Conservation (phyloP, 2,888 invertebrate genomes). For the Eupithecia dodoneata region DNA sequence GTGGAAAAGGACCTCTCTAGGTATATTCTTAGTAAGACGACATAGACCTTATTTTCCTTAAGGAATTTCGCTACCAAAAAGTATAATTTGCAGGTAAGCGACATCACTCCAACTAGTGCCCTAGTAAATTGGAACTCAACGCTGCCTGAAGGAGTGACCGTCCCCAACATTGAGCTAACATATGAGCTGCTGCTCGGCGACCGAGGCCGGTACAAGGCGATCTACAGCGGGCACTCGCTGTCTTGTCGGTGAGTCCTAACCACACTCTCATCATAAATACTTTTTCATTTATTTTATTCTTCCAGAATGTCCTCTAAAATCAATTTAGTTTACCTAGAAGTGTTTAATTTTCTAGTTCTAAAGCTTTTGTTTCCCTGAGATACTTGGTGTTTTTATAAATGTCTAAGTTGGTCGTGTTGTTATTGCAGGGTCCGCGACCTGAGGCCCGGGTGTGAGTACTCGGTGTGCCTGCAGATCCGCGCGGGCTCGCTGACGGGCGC, state of each 20-base stretch:
- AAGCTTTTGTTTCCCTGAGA: not conserved
- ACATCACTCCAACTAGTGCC: conserved; percentile 93
- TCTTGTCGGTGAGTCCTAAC: conserved; percentile 85
- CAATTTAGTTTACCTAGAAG: too few species aligned
- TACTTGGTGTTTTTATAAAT: not conserved
- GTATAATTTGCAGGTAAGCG: conserved; percentile 86
- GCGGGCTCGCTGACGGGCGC: conserved; percentile 90
- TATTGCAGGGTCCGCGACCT: conserved; percentile 88
- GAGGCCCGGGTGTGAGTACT: conserved; percentile 94
- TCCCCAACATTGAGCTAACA: conserved; percentile 85
- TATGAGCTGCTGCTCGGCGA: conserved; percentile 93
- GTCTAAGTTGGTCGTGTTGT: not conserved
- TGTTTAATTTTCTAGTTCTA: not conserved
- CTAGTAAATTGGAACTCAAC: conserved; percentile 92
- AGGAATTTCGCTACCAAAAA: not conserved
- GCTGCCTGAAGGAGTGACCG: conserved; percentile 76
- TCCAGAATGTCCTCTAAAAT: not conserved
- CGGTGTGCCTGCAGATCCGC: conserved; percentile 91
- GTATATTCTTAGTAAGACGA: too few species aligned
- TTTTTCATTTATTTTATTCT: not conserved
- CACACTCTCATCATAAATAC: not conserved
- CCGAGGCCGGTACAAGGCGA: conserved; percentile 93
- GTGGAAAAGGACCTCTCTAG: too few species aligned
- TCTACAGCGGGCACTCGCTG: conserved; percentile 90
- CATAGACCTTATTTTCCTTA: too few species aligned